These are phyloP conservation scores for Drosophila nasuta DNA, from an alignment of 1,140 invertebrate species.

Conservation along the genomic window DNA sequence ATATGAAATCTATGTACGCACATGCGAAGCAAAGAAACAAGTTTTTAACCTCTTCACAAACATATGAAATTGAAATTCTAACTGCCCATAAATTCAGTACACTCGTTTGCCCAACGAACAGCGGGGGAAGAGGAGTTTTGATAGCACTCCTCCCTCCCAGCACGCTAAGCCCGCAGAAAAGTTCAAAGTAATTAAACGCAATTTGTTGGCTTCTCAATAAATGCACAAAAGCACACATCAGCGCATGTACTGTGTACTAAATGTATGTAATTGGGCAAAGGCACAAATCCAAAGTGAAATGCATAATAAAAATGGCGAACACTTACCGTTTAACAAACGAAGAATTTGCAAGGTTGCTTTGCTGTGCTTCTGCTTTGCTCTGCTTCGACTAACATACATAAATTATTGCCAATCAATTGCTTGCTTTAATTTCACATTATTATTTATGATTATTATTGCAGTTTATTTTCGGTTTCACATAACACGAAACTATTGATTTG, in stretches of 20 bases:
- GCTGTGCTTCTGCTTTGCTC: slow-evolving; percentile 14
- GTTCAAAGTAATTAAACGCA: slow-evolving; percentile 61
- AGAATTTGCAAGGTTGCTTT: slow-evolving; percentile 45
- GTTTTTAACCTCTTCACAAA: slow-evolving; percentile 56
- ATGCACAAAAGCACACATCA: background rate
- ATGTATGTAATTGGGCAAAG: slow-evolving; percentile 21
- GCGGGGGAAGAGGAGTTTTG: slow-evolving; percentile 6
- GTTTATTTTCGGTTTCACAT: slow-evolving; percentile 53
- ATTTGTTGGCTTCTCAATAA: slow-evolving; percentile 33
- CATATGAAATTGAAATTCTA: slow-evolving; percentile 44
- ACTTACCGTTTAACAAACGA: slow-evolving; percentile 63
- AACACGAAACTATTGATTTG: slow-evolving; percentile 67
- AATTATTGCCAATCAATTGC: slow-evolving; percentile 42
- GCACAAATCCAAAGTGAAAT: slow-evolving; percentile 36
- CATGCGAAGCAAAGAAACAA: slow-evolving; percentile 45
- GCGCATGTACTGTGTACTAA: background rate
- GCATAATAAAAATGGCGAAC: slow-evolving; percentile 73
- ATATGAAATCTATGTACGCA: slow-evolving; percentile 38
- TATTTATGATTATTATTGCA: slow-evolving; percentile 60
- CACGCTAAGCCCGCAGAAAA: slow-evolving; percentile 43
- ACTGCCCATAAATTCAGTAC: slow-evolving; percentile 37
- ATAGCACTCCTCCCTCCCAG: background rate
- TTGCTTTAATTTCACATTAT: slow-evolving; percentile 61
- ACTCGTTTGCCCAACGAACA: background rate
- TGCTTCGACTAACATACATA: slow-evolving; percentile 8